Evolutionary conservation across 2,888 invertebrate genomes (phyloP), one percentile per base, ranked within the genome.

Genomic region (Hemicrepidius hirtus): DNA sequence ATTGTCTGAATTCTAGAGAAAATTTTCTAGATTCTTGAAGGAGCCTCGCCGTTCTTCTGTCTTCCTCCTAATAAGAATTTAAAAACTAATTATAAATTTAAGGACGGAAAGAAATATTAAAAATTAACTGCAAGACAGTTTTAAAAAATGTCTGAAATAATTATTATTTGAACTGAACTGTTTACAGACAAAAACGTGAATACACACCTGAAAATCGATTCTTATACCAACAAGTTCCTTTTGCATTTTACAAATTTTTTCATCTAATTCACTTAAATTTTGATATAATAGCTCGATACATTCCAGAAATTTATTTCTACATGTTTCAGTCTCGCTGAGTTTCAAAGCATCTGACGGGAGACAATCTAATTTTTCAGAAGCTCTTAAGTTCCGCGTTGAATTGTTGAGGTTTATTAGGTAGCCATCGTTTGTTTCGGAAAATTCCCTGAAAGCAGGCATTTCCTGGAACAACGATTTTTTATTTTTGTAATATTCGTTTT

Each of bases 11-110:
- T 82, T 90, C 89, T 72, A 85, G 86, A 6, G 82, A 80, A 59
- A 90, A 84, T 75, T 85, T 86, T 16, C 86, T 87, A 71, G 89
- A 88, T 32, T 88, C 87, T 57, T 85, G 86, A 75, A 88, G 82
- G 78, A 86, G 76, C 13, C 75, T 63, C 3, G 80, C 73, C 4
- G 85, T 80, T 75, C 79, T 81, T 59, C 71, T 69, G 50, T 83
- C 82, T 62, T 83, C 81, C 28, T 81, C 81, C 86, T 86, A 75
- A 67, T 82, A 82, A 73, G 20, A 68, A 73, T 13, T n/a, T 40
- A 13, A 40, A n/a, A 40, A 40, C 2, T 37, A 9, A 3, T 12
- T 12, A 4, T 9, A 4, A 10, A 37, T 37, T 37, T 6, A 37
- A 37, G 37, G 10, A 37, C 2, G 37, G 37, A 37, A 37, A 12